Evolutionary conservation across 2,797 vertebrate genomes (phyloP), one percentile per base, ranked within the genome.

Genomic region (Phrynocephalus vlangalii): DNA sequence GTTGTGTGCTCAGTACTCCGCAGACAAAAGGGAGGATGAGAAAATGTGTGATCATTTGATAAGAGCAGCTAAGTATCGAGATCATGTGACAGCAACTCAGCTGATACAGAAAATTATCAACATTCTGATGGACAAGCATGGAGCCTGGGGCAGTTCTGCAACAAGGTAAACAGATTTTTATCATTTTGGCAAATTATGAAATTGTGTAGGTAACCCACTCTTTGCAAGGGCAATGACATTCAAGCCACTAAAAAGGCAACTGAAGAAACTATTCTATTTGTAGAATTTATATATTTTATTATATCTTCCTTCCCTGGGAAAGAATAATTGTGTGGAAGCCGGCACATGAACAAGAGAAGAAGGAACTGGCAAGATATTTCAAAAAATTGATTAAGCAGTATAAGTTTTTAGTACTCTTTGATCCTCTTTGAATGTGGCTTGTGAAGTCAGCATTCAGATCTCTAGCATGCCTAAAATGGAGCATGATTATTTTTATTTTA

Each of bases 11-110:
- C 98, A 99, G 95, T 99, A 99, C 91, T 96, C 98, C 11, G 98
- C 99, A 30, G 99, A 99, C 92, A 99, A 99, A 92, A 96, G 99
- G 16, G 99, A 99, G 83, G 98, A 99, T 94, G 99, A 99, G 95
- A 99, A 99, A 96, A 98, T 99, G 98, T 99, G 99, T 79, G 98
- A 99, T 94, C 98, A 99, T 93, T 97, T 99, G 96, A 99, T 99
- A 95, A 97, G 98, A 28, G 98, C 99, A 8, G 98, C 98, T 15
- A 99, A 99, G 92, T 99, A 98, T 94, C 97, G 99, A 75, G 99
- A 99, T 96, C 98, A 99, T 82, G 97, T 99, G 96, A 99, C 98
- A 2, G 97, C 98, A 93, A 98, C 98, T 13, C 99, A 99, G 82
- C 97, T 99, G 87, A 96, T 99, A 93, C 99, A 99, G 97, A 99